A percentile compares a stretch with the other conserved stretches of the same genome.
These are phyloP conservation scores for Glaucomys volans DNA, from an alignment of 2,113 vertebrate species.

Conservation along the genomic window DNA sequence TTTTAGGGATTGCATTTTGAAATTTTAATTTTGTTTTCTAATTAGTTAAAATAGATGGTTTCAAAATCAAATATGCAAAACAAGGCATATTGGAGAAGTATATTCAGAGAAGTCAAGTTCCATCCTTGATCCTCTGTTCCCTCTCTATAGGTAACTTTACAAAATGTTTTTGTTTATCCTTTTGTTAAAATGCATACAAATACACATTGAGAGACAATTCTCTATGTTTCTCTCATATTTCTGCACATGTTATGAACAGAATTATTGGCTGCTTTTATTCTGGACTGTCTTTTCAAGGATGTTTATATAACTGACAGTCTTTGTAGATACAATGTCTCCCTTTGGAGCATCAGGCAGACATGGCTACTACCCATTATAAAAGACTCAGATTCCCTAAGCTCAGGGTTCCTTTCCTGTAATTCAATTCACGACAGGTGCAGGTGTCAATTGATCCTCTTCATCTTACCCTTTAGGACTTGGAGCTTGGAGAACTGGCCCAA, in stretches of 20 bases:
- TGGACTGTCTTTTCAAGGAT: slow-evolving; percentile 3
- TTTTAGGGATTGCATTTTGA: slow-evolving; percentile 33
- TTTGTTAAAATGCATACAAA: slow-evolving; percentile 13
- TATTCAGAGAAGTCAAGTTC: slow-evolving; percentile 28
- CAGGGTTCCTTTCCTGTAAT: background rate
- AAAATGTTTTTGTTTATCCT: slow-evolving; percentile 41
- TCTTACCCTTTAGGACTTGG: background rate
- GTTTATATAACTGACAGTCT: background rate
- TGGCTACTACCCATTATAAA: slow-evolving; percentile 3
- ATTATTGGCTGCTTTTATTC: slow-evolving; percentile 17
- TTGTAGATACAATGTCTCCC: background rate
- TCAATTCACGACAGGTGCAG: background rate
- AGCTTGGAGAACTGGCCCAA: background rate
- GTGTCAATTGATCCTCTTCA: background rate
- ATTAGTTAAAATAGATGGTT: slow-evolving; percentile 31
- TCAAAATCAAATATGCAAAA: slow-evolving; percentile 52
- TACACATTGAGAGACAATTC: background rate
- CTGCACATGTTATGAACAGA: background rate
- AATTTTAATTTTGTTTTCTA: slow-evolving; percentile 60
- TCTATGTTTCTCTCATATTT: background rate
- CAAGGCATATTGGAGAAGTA: background rate
- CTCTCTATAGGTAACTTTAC: background rate
- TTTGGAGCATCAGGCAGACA: background rate
- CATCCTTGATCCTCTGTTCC: background rate
- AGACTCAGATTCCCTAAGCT: background rate